Evolutionary conservation across 1,140 invertebrate species (phyloP), one percentile per base, ranked within the genome.

Genomic region (Aphaenogaster floridana): DNA sequence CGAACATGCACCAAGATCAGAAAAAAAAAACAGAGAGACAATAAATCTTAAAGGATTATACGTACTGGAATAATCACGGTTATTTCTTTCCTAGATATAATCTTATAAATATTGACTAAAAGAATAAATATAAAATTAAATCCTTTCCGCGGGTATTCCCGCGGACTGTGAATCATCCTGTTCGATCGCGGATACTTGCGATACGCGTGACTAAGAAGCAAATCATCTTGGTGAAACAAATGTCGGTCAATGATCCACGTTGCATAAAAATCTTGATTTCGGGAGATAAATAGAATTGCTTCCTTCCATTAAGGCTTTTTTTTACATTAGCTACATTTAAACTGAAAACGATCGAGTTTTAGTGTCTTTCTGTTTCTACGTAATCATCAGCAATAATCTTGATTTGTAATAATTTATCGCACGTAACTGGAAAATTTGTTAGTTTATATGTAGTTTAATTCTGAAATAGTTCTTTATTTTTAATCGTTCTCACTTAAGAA

Each of bases 191-290:
- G 50, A 84, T 86, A 34, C 6, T 77, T 17, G 9, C 13, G 42
- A 69, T 28, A 69, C 7, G 66, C 0, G 36, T 72, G 79, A 91
- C 72, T 86, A 71, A 69, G 34, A 13, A 36, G 13, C 34, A 9
- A 77, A 89, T 72, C 34, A 66, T 68, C 63, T 59, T 3, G 21
- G 13, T 4, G n/a, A 66, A 85, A 63, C 4, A 21, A 76, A 52
- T 11, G 13, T n/a, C 63, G 90, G 90, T 91, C 90, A 91, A 89
- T 83, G 72, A 84, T 89, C 90, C 48, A 79, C 45, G 61, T n/a
- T 39, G 11, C 59, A 71, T 15, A 21, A n/a, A 54, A 28, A 39
- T 42, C 7, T 0, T 0, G 0, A 39, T 74, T 34, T 87, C 13
- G 4, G 0, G 0, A n/a, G n/a, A 21, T 72, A 61, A 84, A 39